These are phyloP conservation scores for Melieria crassipennis DNA, from an alignment of 2,888 invertebrate genomes.

Conservation along the genomic window DNA sequence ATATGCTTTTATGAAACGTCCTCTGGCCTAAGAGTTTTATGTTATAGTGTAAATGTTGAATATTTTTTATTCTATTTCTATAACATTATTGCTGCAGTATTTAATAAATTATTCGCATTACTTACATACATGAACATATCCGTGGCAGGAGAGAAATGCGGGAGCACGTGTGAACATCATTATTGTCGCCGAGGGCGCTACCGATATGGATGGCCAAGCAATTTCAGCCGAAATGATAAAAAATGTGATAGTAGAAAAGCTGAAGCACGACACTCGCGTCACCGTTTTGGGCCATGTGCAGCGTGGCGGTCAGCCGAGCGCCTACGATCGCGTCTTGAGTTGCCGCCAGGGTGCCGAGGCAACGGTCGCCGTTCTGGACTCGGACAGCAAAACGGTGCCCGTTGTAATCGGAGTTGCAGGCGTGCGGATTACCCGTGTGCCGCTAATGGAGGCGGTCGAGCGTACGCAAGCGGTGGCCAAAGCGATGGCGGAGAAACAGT, in stretches of 20 bases:
- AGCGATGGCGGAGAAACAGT: slow-evolving; percentile 94
- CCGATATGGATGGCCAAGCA: slow-evolving; percentile 90
- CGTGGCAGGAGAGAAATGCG: slow-evolving; percentile 83
- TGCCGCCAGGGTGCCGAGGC: slow-evolving; percentile 99
- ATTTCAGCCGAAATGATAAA: slow-evolving; percentile 93
- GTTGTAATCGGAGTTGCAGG: slow-evolving; percentile 95
- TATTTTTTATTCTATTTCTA: too few species aligned
- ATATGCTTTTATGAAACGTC: too few species aligned
- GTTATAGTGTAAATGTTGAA: too few species aligned
- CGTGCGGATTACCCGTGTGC: slow-evolving; percentile 95
- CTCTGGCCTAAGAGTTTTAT: too few species aligned
- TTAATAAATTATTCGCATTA: too few species aligned
- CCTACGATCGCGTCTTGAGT: slow-evolving; percentile 97
- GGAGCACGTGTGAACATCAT: slow-evolving; percentile 98
- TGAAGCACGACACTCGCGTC: slow-evolving; percentile 95
- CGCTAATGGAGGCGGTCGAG: slow-evolving; percentile 96
- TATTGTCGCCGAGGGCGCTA: slow-evolving; percentile 97
- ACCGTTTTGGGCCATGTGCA: slow-evolving; percentile 99
- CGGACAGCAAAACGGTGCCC: slow-evolving; percentile 84
- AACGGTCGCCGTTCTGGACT: slow-evolving; percentile 96
- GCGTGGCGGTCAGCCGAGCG: slow-evolving; percentile 96
- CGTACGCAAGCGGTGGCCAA: slow-evolving; percentile 90
- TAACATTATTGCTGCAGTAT: too few species aligned
- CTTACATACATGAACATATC: too few species aligned
- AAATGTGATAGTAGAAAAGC: slow-evolving; percentile 85